A percentile compares a stretch with the other conserved stretches of the same genome.
Conservation (phyloP, 2,888 invertebrate genomes). For the Bellardia bayeri region DNA sequence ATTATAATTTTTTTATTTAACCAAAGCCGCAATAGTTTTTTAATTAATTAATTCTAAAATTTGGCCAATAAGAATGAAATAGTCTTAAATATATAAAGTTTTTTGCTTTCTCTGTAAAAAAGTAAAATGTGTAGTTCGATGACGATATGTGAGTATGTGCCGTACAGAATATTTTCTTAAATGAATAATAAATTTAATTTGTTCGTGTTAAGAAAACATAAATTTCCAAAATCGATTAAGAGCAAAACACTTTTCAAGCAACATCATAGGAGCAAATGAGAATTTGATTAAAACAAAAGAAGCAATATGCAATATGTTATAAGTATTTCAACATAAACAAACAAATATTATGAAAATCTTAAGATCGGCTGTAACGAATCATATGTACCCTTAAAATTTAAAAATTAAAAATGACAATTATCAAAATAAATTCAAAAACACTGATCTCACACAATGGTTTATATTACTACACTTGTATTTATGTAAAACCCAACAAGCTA, state of each 20-base stretch:
- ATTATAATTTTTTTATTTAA: background rate
- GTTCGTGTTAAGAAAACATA: conserved; percentile 36
- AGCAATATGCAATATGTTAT: background rate
- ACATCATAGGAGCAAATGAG: background rate
- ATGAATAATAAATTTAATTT: conserved; percentile 15
- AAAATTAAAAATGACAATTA: too few relatives aligned
- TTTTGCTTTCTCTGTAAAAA: too few relatives aligned
- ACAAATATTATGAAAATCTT: background rate
- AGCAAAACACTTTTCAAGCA: conserved; percentile 8
- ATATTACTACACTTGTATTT: too few relatives aligned
- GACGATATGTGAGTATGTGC: background rate
- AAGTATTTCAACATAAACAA: background rate
- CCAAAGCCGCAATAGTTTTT: too few relatives aligned
- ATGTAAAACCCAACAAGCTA: too few relatives aligned
- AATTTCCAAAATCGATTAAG: conserved; percentile 21
- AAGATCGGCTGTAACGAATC: too few relatives aligned
- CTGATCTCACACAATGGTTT: too few relatives aligned
- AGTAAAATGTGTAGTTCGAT: background rate
- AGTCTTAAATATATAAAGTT: too few relatives aligned
- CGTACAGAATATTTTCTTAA: background rate
- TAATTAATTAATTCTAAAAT: too few relatives aligned
- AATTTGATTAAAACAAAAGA: background rate
- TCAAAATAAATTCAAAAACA: too few relatives aligned
- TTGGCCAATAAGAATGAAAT: too few relatives aligned
- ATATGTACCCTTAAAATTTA: too few relatives aligned